Evolutionary conservation across 1,140 invertebrate species (phyloP).

Genomic region (Ephestia elutella): DNA sequence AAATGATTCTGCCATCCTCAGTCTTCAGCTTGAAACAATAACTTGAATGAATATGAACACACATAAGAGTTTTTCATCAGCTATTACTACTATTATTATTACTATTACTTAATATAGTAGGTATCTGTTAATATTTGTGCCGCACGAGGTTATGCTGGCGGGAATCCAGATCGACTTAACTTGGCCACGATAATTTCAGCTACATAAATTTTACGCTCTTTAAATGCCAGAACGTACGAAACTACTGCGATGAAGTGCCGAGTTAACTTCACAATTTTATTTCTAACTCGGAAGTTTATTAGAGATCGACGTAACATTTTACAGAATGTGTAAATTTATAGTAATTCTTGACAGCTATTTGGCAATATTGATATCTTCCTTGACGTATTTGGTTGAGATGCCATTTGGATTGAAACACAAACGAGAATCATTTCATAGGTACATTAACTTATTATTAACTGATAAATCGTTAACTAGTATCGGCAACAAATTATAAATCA

Average conservation of each 20-base stretch:
- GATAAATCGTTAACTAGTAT: no score
- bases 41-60: no score
- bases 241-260: conserved; percentile 10
- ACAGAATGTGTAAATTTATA: neutral
- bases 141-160: conserved; percentile 22
- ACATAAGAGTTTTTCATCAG: no score
- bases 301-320: neutral
- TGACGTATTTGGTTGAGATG: no score
- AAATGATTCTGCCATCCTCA: no score
- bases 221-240: conserved; percentile 39
- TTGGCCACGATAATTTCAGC: conserved; percentile 38
- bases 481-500: no score
- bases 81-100: no score
- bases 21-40: no score
- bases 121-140: neutral
- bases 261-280: neutral
- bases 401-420: no score
- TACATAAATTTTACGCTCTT: conserved; percentile 43
- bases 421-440: no score
- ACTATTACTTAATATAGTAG: neutral
- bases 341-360: neutral
- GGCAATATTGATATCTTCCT: neutral
- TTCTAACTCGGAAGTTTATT: neutral
- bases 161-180: conserved; percentile 29
- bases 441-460: no score